These are phyloP conservation scores for Zaprionus africanus DNA, from an alignment of 1,140 invertebrate genomes.

Conservation along the genomic window DNA sequence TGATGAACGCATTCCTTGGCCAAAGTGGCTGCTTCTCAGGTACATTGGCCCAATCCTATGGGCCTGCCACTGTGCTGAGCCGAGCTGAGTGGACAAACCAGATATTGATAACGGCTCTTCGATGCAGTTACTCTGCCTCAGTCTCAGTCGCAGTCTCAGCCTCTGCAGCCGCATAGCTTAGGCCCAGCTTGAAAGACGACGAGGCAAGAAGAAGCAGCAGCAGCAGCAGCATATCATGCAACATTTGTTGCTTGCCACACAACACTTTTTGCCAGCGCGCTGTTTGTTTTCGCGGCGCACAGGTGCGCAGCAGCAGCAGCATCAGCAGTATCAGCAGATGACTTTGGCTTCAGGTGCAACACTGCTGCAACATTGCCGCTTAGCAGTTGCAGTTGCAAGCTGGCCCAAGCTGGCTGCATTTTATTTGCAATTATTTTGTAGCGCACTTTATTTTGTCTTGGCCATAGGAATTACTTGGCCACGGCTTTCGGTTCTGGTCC, in stretches of 20 bases:
- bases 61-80: constrained; percentile 51
- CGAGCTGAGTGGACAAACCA: constrained; percentile 82
- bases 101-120: constrained; percentile 84
- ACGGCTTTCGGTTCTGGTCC: constrained; percentile 25
- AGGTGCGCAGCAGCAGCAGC: constrained; percentile 55
- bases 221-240: constrained; percentile 57
- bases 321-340: background rate
- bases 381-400: constrained; percentile 16
- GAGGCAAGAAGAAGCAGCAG: constrained; percentile 13
- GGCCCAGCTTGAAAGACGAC: constrained; percentile 44
- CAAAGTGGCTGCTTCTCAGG: constrained; percentile 80
- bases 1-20: constrained; percentile 75
- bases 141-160: constrained; percentile 11
- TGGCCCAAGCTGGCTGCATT: constrained; percentile 64
- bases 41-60: constrained; percentile 83
- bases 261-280: constrained; percentile 62
- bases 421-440: constrained; percentile 83
- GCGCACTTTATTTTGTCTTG: constrained; percentile 62
- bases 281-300: constrained; percentile 77
- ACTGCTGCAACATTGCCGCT: background rate
- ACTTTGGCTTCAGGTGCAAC: constrained; percentile 66
- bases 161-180: constrained; percentile 70
- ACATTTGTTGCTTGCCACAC: constrained; percentile 65
- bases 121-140: constrained; percentile 69
- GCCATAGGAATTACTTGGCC: constrained; percentile 66